Evolutionary conservation across 1,140 invertebrate species (phyloP).

Genomic region (Macrostomum lignano): DNA sequence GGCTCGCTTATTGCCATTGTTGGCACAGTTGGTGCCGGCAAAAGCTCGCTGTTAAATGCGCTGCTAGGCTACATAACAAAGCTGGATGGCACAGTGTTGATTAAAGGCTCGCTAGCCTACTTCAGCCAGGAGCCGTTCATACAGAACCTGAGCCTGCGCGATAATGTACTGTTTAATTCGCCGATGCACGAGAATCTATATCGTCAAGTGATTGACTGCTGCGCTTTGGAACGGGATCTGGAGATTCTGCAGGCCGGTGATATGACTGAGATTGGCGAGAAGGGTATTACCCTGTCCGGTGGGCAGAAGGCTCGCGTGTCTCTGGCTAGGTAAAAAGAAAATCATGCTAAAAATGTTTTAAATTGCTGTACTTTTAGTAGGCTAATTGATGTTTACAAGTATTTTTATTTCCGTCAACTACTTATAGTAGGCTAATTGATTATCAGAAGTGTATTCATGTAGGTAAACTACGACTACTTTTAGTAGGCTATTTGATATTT

Average conservation of each 20-base stretch:
- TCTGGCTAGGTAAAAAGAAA: slow-evolving; percentile 56
- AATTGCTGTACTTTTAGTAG: no score
- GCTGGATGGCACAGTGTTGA: slow-evolving; percentile 11
- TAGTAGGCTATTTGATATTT: no score
- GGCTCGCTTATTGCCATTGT: neutral
- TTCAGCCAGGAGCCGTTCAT: slow-evolving; percentile 77
- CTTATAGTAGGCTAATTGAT: no score
- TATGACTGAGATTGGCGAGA: slow-evolving; percentile 31
- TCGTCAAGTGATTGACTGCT: slow-evolving; percentile 45
- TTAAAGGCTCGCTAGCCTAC: slow-evolving; percentile 43
- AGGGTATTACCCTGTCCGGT: slow-evolving; percentile 69
- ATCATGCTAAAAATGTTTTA: no score
- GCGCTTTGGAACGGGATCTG: slow-evolving; percentile 27
- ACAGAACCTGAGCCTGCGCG: slow-evolving; percentile 54
- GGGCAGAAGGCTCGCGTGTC: slow-evolving; percentile 91
- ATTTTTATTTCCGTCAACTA: no score
- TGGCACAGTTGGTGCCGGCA: slow-evolving; percentile 57
- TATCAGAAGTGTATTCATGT: no score
- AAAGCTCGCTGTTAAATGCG: slow-evolving; percentile 57
- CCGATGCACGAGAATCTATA: slow-evolving; percentile 41
- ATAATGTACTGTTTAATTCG: slow-evolving; percentile 56
- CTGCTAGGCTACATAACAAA: slow-evolving; percentile 63
- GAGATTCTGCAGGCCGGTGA: slow-evolving; percentile 27
- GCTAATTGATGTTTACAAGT: no score
- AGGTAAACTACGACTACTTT: no score